These are phyloP conservation scores for Pangasius djambal DNA, from an alignment of 2,797 vertebrate species.

Conservation along the genomic window DNA sequence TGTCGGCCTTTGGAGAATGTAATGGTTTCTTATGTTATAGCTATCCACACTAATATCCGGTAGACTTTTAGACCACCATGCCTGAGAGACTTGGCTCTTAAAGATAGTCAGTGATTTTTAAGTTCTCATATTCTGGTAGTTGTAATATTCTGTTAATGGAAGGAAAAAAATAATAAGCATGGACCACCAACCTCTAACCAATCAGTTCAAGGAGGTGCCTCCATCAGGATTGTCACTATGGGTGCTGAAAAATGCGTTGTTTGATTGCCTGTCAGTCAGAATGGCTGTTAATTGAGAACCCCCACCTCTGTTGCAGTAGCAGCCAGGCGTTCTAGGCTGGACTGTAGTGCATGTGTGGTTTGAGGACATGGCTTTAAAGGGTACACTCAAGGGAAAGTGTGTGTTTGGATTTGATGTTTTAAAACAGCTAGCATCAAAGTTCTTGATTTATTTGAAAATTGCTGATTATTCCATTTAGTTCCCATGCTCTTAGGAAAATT, in stretches of 20 bases:
- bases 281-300: not conserved
- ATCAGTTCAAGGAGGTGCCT: not conserved
- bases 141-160: not conserved
- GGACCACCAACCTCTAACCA: not conserved
- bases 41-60: not conserved
- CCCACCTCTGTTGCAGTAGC: not conserved
- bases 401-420: not conserved
- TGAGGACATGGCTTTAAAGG: not conserved
- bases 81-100: not conserved
- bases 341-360: not conserved
- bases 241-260: not conserved
- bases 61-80: not conserved
- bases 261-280: not conserved
- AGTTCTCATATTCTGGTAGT: not conserved
- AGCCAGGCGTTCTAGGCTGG: not conserved
- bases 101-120: not conserved
- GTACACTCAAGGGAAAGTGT: not conserved
- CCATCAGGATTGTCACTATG: not conserved
- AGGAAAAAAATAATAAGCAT: not conserved
- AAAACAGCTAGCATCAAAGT: not conserved
- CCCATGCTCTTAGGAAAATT: not conserved
- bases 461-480: not conserved
- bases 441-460: not conserved
- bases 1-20: not conserved
- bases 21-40: constrained; percentile 8